Evolutionary conservation across 2,888 invertebrate species (phyloP), one percentile per base, ranked within the genome.

Genomic region (Caenorhabditis sinica): DNA sequence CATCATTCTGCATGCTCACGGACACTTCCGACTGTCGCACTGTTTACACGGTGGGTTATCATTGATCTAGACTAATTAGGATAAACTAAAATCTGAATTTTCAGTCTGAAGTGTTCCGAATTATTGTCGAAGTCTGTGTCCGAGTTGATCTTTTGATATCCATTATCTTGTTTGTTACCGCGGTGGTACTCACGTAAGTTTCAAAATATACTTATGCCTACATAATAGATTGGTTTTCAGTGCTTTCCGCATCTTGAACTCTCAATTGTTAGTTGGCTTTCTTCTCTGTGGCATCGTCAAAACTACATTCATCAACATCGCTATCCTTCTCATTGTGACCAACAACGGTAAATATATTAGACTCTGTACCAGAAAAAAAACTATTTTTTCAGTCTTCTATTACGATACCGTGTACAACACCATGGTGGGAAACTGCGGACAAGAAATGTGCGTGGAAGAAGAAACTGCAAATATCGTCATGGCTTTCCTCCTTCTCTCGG

Each of bases 101-200:
- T 45, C 71, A 79, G 79, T 23, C 60, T 2, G n/a, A 49, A 1
- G 1, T 45, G 0, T 43, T 68, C 8, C 56, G 58, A 4, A 30
- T 49, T 30, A 40, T 71, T 23, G 71, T 77, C 15, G 53, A 61
- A 20, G 71, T 65, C 28, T n/a, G n/a, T 15, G 71, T 51, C 17
- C 69, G 79, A 13, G 71, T 79, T 15, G 79, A 79, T 33, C 43
- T 79, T 13, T 6, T 65, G 9, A 40, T 79, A 4, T 71, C 71
- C 8, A 63, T 63, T 30, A 28, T 79, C 30, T 17, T 43, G 3
- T 43, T 71, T 20, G 43, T 33, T 13, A 25, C 56, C 4, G 71
- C 63, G 65, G 63, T 58, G 3, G 30, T 71, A 28, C 56, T 79
- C 17, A 20, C 17, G 79, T 79, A 33, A 65, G 53, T 56, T 58